Conservation (phyloP, 1,140 invertebrate genomes). For the Aphis gossypii region DNA sequence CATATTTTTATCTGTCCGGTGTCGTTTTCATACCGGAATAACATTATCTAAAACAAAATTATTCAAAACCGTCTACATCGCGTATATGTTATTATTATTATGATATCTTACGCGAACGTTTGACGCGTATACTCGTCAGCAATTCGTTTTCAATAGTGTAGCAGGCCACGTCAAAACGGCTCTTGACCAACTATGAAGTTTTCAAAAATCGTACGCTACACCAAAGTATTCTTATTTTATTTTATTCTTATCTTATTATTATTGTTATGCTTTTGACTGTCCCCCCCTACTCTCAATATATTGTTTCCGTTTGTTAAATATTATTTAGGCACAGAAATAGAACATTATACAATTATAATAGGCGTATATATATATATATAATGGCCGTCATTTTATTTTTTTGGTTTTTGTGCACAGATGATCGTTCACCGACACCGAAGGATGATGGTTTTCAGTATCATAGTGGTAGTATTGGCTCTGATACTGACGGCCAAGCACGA, state of each 20-base stretch:
- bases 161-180: not conserved
- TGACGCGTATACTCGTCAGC: not conserved
- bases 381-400: not conserved
- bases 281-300: not conserved
- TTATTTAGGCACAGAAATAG: not conserved
- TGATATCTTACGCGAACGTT: not conserved
- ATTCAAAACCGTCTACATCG: not conserved
- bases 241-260: not conserved
- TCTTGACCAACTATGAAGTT: not conserved
- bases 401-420: not conserved
- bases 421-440: conserved; percentile 1
- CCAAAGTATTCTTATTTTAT: not conserved
- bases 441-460: not conserved
- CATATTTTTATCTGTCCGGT: conserved; percentile 17
- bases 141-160: not conserved
- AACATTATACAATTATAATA: not conserved
- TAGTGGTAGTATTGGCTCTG: not conserved
- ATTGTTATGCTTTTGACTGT: not conserved
- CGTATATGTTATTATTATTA: not conserved
- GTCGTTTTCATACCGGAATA: not conserved
- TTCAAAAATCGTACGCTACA: not conserved
- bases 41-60: conserved; percentile 24
- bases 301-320: not conserved
- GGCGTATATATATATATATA: too few relatives aligned
- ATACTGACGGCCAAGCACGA: not conserved